Evolutionary conservation across 2,797 vertebrate species (phyloP), one percentile per base, ranked within the genome.

Genomic region (Acrossocheilus fasciatus): DNA sequence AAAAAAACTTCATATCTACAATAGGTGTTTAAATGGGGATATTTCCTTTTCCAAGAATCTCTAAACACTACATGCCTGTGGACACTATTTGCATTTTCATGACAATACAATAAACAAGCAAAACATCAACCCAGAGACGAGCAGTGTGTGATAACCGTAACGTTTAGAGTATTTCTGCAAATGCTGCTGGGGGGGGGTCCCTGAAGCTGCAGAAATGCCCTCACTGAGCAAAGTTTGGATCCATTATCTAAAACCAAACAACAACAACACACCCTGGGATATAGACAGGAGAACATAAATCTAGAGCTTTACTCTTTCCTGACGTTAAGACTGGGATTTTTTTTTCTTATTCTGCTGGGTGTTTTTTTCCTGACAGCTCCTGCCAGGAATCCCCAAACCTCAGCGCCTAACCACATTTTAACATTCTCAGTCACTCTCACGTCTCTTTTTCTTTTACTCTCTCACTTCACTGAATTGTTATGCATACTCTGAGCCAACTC

Each of bases 211-310:
- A 89, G 82, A 87, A 81, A 88, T 88, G 83, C 72, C 62, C 68
- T 88, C 26, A 69, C 82, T 57, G 77, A 87, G 92, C 93, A 92
- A 94, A 92, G 91, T 93, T 92, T 62, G 66, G 50, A 72, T 76
- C 90, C 86, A 91, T 91, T 91, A 92, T 93, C 91, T 90, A 89
- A 92, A 92, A 90, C 86, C 89, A 14, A 72, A 91, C 62, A 66
- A 69, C 76, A 77, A 91, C 93, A 93, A 91, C 87, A 92, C 90
- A 88, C 90, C 88, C 84, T 89, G 88, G 89, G 82, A 86, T 86
- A 86, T 89, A 83, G 91, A 91, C 91, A 85, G 90, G 92, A 88
- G 87, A 93, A 91, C 91, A 91, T 88, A 91, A 92, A 94, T 91
- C 91, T 82, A 81, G 39, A 86, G 43, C 80, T 92, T 88, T 92